Evolutionary conservation across 2,888 invertebrate species (phyloP).

Genomic region (Chromoteleia sp.): DNA sequence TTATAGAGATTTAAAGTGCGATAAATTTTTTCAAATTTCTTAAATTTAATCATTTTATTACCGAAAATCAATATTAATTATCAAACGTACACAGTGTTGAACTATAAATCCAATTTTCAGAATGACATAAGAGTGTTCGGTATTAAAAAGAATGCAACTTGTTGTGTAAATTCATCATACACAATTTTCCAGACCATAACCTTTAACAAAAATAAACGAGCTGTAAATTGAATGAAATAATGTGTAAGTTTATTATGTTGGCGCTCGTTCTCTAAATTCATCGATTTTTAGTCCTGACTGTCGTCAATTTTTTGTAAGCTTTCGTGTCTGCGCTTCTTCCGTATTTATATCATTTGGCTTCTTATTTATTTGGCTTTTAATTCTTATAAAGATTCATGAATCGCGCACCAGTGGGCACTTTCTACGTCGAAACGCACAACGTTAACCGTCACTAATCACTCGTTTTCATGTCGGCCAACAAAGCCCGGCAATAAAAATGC

Average conservation of each 20-base stretch:
- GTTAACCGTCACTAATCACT: slow-evolving; percentile 26
- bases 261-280: slow-evolving; percentile 27
- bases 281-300: slow-evolving; percentile 38
- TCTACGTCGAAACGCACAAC: slow-evolving; percentile 17
- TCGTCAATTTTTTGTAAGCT: slow-evolving; percentile 26
- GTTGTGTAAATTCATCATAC: neutral
- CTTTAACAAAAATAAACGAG: slow-evolving; percentile 13
- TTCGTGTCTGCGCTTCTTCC: slow-evolving; percentile 16
- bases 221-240: slow-evolving; percentile 32
- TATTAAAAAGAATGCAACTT: slow-evolving; percentile 1
- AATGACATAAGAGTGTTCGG: neutral
- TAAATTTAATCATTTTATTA: too few species aligned
- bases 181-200: neutral
- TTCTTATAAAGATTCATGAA: slow-evolving; percentile 48
- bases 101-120: neutral
- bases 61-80: neutral
- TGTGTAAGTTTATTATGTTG: slow-evolving; percentile 31
- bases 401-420: slow-evolving; percentile 17
- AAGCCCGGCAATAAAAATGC: slow-evolving; percentile 19
- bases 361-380: too few species aligned
- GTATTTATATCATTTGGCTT: slow-evolving; percentile 29
- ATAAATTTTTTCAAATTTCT: too few species aligned
- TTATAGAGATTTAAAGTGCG: too few species aligned
- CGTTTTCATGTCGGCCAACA: slow-evolving; percentile 7
- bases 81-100: neutral